Conservation (phyloP, 1,140 invertebrate genomes). For the Liolophura sinensis region DNA sequence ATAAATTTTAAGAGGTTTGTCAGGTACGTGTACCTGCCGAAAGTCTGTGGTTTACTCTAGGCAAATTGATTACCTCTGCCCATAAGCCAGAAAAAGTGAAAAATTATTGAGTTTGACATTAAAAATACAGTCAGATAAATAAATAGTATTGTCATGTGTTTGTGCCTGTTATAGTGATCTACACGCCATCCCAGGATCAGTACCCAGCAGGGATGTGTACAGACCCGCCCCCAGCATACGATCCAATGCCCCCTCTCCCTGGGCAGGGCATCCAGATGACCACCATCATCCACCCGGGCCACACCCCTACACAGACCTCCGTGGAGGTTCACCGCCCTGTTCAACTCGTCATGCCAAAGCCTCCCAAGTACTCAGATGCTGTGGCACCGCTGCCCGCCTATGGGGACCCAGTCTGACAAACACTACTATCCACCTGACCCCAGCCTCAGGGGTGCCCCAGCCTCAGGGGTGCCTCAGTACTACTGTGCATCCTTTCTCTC, state of each 20-base stretch:
- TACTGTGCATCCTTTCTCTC: no score
- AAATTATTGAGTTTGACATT: neutral
- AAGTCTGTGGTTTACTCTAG: neutral
- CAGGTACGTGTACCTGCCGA: neutral
- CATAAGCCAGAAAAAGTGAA: neutral
- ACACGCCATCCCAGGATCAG: constrained; percentile 38
- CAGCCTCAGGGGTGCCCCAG: no score
- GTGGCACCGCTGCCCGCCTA: constrained; percentile 31
- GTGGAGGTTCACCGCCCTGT: constrained; percentile 9
- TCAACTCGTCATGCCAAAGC: constrained; percentile 24
- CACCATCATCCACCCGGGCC: constrained; percentile 9
- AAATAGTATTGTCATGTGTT: neutral
- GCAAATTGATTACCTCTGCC: neutral
- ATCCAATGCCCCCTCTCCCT: constrained; percentile 21
- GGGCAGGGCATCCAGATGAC: constrained; percentile 5
- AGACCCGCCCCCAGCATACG: constrained; percentile 36
- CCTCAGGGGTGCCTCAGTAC: no score
- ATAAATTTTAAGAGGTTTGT: neutral
- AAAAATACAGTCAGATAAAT: neutral
- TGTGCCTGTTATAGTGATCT: constrained; percentile 27
- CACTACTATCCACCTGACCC: no score
- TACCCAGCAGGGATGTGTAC: constrained; percentile 11
- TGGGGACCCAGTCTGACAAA: constrained; percentile 17
- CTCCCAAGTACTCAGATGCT: constrained; percentile 37
- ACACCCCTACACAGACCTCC: constrained; percentile 5